Evolutionary conservation across 2,797 vertebrate species (phyloP), one percentile per base, ranked within the genome.

Genomic region (Platyrinchus mystaceus): DNA sequence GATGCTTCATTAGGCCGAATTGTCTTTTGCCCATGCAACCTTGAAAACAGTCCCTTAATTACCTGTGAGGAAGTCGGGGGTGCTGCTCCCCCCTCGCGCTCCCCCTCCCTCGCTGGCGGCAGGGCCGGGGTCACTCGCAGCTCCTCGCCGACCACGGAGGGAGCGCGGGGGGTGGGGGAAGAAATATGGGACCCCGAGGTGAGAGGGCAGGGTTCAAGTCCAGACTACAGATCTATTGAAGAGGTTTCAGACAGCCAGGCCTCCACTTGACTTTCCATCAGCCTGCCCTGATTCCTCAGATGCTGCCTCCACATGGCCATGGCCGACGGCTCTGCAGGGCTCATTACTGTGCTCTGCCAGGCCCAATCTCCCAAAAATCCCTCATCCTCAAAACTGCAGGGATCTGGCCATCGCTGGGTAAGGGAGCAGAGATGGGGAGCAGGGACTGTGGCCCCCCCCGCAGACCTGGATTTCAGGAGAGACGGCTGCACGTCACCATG

Each of bases 141-240:
- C 96, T 96, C 96, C 97, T 97, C 74, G 78, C 91, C 39, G 76
- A 66, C 7, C 20, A 2, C 17, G 34, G 58, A 13, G 60, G 53
- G 56, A 18, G 30, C 13, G 4, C 46, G 39, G 69, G 34, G 97
- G 88, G 95, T 2, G 17, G 36, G 41, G 46, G 78, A 90, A 96
- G 96, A 94, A 90, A 95, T 92, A 89, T 64, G 34, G 26, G 98
- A 98, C 98, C 98, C 97, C 39, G 95, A 98, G 98, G 98, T 98
- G 98, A 98, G 98, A 98, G 98, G 98, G 98, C 98, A 98, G 96
- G 97, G 98, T 98, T 99, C 98, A 99, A 99, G 98, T 98, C 99
- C 98, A 98, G 98, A 98, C 98, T 97, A 84, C 97, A 97, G 98
- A 98, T 98, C 98, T 98, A 97, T 98, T 96, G 98, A 97, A 97